A percentile compares a stretch with the other conserved stretches of the same genome.
Conservation (phyloP, 1,140 invertebrate species). For the Drosophila fuyamai region DNA sequence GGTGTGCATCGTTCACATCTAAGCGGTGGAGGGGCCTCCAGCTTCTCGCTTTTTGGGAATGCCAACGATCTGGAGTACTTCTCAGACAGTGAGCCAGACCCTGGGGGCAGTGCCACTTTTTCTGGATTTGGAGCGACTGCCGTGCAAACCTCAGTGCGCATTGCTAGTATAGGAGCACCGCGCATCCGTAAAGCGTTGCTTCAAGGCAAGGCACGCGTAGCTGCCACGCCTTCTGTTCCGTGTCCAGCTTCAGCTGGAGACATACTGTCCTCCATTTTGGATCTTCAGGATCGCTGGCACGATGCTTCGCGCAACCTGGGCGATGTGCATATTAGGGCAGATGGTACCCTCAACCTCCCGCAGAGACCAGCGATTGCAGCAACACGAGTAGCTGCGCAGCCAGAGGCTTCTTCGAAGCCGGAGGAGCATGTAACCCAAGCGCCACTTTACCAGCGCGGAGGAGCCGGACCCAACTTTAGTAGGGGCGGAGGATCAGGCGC, state of each 20-base stretch:
- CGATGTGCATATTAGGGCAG: constrained; percentile 67
- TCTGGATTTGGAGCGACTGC: constrained; percentile 77
- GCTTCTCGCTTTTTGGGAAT: constrained; percentile 86
- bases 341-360: constrained; percentile 79
- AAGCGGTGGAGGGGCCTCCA: constrained; percentile 58
- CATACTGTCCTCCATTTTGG: constrained; percentile 90
- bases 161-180: constrained; percentile 59
- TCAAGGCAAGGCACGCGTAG: constrained; percentile 53
- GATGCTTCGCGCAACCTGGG: constrained; percentile 84
- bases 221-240: constrained; percentile 11
- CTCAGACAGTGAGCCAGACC: constrained; percentile 76
- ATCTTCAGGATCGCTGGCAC: constrained; percentile 90
- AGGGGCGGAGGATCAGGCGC: constrained; percentile 70
- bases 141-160: constrained; percentile 70
- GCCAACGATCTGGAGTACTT: constrained; percentile 88
- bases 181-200: constrained; percentile 65
- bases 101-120: constrained; percentile 6
- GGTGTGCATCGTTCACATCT: constrained; percentile 62
- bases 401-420: constrained; percentile 26
- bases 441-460: constrained; percentile 87
- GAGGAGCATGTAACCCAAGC: constrained; percentile 85
- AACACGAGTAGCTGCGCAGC: constrained; percentile 35
- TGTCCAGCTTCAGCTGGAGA: constrained; percentile 83
- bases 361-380: constrained; percentile 23
- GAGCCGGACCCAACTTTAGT: constrained; percentile 84